Base-by-base conservation (phyloP, 2,797 vertebrate genomes). In the Tangara arthus region DNA sequence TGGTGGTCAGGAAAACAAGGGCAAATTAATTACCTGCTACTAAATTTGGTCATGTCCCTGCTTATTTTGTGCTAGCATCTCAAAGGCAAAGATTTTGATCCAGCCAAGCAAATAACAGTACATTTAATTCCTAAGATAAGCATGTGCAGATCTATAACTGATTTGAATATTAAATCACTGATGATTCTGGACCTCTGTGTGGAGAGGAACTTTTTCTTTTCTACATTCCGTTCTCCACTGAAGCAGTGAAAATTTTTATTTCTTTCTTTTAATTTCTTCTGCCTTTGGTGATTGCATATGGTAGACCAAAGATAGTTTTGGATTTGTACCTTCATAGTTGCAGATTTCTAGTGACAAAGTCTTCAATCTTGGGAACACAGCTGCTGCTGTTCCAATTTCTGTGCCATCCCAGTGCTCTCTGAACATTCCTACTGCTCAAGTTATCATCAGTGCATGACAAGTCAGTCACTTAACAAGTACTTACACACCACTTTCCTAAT, bases 361-460 rank as follows among this genome's bases (percentile, higher is more conserved):
- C 22, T 76, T 88, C 64, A 79, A 0, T 32, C 57, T 34, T 77
- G 35, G 28, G 66, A 91, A 30, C 15, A 50, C 34, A 91, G 42
- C 39, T 79, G 47, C n/a, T 87, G 39, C 46, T 0, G 0, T 72
- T 75, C 12, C 47, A 37, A 2, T 81, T 86, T 70, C 57, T 0
- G 0, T 79, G 73, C 32, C 42, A 59, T 83, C 32, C 37, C 21
- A 30, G 15, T 71, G 15, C 34, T 87, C 37, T 61, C 46, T 75
- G 57, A 83, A 72, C 11, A 44, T 57, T 66, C 27, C n/a, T 52
- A 13, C 15, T 71, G 23, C 63, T 73, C 28, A 23, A 19, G 22
- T 26, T 56, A 16, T 15, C 34, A n/a, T 57, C 52, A 60, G 6
- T 42, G 42, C 52, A 75, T 53, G 41, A 87, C 35, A 13, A 88